phyloP scores from a whole-genome alignment of 2,888 invertebrate genomes.

The Druceiella hillmani region DNA sequence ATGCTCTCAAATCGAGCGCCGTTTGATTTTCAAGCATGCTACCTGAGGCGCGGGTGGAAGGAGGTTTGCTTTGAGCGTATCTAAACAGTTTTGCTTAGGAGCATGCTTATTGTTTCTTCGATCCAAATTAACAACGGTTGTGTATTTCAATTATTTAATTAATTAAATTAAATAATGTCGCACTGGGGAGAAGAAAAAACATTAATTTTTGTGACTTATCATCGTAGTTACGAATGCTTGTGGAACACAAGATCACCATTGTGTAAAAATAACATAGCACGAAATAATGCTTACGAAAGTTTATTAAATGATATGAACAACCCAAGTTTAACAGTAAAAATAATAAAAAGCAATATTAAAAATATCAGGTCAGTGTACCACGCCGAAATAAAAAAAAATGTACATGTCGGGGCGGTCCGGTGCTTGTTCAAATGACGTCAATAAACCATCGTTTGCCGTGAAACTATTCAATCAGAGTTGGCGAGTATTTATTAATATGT shows the following conservation, averaged over 20 bases:
- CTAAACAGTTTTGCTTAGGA: constrained; percentile 13
- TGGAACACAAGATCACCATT: constrained; percentile 12
- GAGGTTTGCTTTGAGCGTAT: constrained; percentile 14
- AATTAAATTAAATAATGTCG: constrained; percentile 12
- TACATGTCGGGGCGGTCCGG: no score
- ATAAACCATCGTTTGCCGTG: constrained; percentile 12
- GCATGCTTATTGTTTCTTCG: no score
- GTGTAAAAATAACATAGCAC: constrained; percentile 22
- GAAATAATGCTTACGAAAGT: constrained; percentile 18
- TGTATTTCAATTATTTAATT: no score
- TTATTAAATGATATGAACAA: constrained; percentile 16
- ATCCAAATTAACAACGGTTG: no score
- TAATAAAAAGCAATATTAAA: constrained; percentile 18
- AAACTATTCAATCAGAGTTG: constrained; percentile 9
- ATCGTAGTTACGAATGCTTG: constrained; percentile 10
- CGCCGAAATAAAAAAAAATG: no score
- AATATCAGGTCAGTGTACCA: constrained; percentile 19
- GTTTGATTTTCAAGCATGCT: constrained; percentile 21
- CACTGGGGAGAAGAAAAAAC: constrained; percentile 17
- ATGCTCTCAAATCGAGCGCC: constrained; percentile 19
- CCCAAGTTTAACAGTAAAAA: constrained; percentile 16
- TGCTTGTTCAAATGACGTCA: constrained; percentile 17
- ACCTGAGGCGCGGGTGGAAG: constrained; percentile 21
- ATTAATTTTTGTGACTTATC: constrained; percentile 10
- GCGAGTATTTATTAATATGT: constrained; percentile 10